Evolutionary conservation across 2,797 vertebrate species (phyloP), one percentile per base, ranked within the genome.

Genomic region (Knipowitschia caucasica): DNA sequence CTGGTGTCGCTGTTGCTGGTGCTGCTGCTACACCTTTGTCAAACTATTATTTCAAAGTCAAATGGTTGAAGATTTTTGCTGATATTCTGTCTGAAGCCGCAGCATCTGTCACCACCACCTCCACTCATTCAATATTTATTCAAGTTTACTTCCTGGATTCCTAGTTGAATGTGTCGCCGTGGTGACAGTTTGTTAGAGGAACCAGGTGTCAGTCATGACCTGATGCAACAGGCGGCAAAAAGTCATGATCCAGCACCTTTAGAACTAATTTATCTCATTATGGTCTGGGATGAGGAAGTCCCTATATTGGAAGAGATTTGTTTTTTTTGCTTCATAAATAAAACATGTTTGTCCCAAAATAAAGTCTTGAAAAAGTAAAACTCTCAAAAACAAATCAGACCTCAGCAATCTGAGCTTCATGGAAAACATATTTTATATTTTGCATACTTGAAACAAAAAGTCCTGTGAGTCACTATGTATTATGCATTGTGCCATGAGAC

Each of bases 201-300:
- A 51, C 69, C 24, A 54, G 44, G 45, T 79, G 84, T 68, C 59
- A 68, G 51, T 74, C 67, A 69, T 47, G 25, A 40, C 54, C 69
- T 86, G 82, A 86, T 69, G 82, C 65, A 86, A 83, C 60, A 39
- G 59, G 64, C 47, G 78, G 78, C 57, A 80, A 80, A 83, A 45
- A 76, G 59, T 67, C 65, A 59, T 59, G 53, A 59, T 46, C 66
- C 51, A 52, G 45, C 33, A 55, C 45, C 67, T 69, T 77, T 26
- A 64, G 69, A 69, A 52, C 44, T 0, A 52, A 62, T 61, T 68
- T 36, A 23, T 56, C 34, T 52, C 45, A 62, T 69, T 27, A 54
- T 63, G 43, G 42, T 47, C 59, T 34, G 65, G 39, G 67, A 62
- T 63, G 66, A 70, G 50, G 65, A 60, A 62, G 69, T 53, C n/a